Conservation (phyloP, 2,888 invertebrate genomes). For the Trachelus troglodyta region DNA sequence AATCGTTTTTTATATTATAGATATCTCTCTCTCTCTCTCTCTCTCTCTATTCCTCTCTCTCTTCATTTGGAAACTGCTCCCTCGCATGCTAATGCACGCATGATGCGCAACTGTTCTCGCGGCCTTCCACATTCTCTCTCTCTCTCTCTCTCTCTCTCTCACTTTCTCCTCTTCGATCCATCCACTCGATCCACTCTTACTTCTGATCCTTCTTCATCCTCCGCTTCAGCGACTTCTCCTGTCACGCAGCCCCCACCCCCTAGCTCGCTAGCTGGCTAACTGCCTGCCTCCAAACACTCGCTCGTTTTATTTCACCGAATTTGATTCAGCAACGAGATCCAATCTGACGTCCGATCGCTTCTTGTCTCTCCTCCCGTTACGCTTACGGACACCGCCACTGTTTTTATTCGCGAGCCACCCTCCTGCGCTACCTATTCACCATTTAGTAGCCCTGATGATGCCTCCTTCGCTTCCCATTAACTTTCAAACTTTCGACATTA, state of each 20-base stretch:
- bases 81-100: constrained; percentile 60
- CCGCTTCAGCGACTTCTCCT: not conserved
- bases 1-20: constrained; percentile 9
- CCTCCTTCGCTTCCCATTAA: constrained; percentile 16
- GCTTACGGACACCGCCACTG: too few relatives aligned
- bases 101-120: constrained; percentile 62
- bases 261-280: not conserved
- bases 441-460: constrained; percentile 3
- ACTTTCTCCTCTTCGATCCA: constrained; percentile 22
- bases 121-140: constrained; percentile 37
- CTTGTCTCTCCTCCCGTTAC: constrained; percentile 35
- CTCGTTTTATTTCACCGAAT: constrained; percentile 43
- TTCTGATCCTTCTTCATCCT: constrained; percentile 3
- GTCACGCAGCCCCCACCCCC: too few relatives aligned
- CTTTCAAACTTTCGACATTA: not conserved
- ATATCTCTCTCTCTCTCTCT: constrained; percentile 10
- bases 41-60: constrained; percentile 5
- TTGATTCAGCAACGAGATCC: constrained; percentile 52
- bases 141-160: constrained; percentile 24
- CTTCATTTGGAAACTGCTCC: constrained; percentile 39
- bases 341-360: constrained; percentile 60
- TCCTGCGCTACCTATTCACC: constrained; percentile 5
- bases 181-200: constrained; percentile 8
- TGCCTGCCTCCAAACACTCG: constrained; percentile 9
- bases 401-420: too few relatives aligned